Conservation (phyloP, 2,888 invertebrate species). For the Pachymerium ferrugineum region DNA sequence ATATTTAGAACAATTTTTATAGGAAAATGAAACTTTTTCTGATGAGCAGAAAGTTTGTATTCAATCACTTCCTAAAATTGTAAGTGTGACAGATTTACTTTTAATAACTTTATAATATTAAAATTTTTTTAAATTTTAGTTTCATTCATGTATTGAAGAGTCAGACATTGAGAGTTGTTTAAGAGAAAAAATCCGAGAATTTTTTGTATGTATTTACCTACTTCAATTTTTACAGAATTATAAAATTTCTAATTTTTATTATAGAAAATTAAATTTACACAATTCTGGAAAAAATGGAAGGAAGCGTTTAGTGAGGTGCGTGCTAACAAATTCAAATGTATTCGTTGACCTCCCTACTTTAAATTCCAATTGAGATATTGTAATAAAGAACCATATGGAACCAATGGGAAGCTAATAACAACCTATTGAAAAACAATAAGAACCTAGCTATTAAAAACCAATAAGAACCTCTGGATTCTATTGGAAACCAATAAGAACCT, state of each 20-base stretch:
- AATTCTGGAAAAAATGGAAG: not conserved
- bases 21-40: not conserved
- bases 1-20: not conserved
- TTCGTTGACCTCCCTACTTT: too few species aligned
- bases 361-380: too few species aligned
- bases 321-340: not conserved
- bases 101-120: not conserved
- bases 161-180: not conserved
- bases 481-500: too few species aligned
- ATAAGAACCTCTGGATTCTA: too few species aligned
- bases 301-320: not conserved
- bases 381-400: too few species aligned
- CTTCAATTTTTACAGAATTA: not conserved
- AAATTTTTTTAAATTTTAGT: not conserved
- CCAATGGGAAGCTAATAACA: too few species aligned
- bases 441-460: too few species aligned
- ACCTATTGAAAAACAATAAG: too few species aligned
- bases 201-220: not conserved
- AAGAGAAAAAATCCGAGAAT: not conserved
- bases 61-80: not conserved
- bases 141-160: not conserved
- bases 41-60: not conserved
- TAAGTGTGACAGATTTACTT: too few species aligned
- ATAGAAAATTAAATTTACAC: not conserved
- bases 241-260: not conserved